phyloP scores from a whole-genome alignment of 2,113 vertebrate genomes.

The Lophochroa leadbeateri region DNA sequence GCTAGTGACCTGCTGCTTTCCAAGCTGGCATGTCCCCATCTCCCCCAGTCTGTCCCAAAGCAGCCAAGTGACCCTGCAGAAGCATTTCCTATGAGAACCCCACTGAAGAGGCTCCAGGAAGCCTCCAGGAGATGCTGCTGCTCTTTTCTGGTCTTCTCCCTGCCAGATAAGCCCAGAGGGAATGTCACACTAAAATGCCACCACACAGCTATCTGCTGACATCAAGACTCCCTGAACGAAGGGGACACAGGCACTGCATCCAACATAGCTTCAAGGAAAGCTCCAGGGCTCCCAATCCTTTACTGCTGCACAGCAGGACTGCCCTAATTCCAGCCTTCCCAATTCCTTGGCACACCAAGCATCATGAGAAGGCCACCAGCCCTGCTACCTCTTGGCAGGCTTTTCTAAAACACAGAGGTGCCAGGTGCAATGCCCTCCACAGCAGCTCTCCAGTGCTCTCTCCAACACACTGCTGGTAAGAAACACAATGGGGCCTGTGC shows the following conservation, averaged over 20 bases:
- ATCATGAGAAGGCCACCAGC: neutral
- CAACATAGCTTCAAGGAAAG: neutral
- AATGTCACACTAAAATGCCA: neutral
- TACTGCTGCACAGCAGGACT: neutral
- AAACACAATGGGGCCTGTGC: fast-evolving
- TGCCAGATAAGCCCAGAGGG: neutral
- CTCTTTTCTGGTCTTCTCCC: neutral
- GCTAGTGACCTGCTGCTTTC: neutral
- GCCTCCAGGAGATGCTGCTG: neutral
- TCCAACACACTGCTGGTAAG: neutral
- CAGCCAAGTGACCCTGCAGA: neutral
- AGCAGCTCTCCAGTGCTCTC: neutral
- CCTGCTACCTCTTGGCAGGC: neutral
- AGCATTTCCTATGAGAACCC: neutral
- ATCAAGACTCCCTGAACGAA: neutral
- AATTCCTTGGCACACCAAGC: neutral
- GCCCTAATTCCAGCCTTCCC: neutral
- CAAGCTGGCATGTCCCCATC: neutral
- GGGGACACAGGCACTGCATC: neutral
- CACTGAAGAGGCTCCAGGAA: neutral
- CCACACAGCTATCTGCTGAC: fast-evolving
- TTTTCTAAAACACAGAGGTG: neutral
- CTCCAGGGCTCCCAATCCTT: neutral
- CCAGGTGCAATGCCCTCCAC: neutral
- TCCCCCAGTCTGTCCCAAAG: neutral